Base-by-base conservation (phyloP, 1,140 invertebrate species). In the Lepidurus arcticus region DNA sequence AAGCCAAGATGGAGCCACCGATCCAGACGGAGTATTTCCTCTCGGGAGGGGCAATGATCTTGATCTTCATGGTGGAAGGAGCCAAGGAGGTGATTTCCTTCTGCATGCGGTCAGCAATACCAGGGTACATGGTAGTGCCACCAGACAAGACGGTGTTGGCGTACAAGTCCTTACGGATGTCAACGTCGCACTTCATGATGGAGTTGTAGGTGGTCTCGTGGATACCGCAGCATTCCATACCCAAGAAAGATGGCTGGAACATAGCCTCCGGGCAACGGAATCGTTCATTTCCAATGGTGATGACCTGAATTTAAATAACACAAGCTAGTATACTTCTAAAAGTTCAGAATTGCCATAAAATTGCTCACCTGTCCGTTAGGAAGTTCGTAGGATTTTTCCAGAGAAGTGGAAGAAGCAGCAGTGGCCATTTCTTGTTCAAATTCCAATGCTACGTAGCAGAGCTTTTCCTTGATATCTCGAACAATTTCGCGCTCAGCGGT, bases 231-330 rank as follows among this genome's bases (percentile, higher is more conserved):
- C 94, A 93, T 90, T 97, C 95, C 94, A 97, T 96, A 86, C 95
- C 93, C 87, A 96, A 86, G 92, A 96, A 96, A 78, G 92, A 94
- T 81, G 95, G 94, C 86, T 97, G 95, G 93, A 98, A 98, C 79
- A 98, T 90, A 81, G 96, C 95, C 85, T 98, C 96, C 47, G 96
- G 96, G 87, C 94, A 98, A 88, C 96, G 92, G 95, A 98, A 97
- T 85, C 96, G 90, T 86, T 98, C 95, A 87, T 97, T 97, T 82
- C 95, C 96, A 84, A 97, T 97, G 87, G 94, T 97, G 88, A 97
- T 97, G 82, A 98, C 95, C 83, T 87, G 84, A 65, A 78, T 16
- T 16, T 16, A 78, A 65, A 78, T 13, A 73, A 76, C 34, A 7
- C 7, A 10, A 26, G 6, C 1, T 42, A 44, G 44, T 34, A n/a